Evolutionary conservation across 2,888 invertebrate species (phyloP), one percentile per base, ranked within the genome.

Genomic region (Andrena bucephala): DNA sequence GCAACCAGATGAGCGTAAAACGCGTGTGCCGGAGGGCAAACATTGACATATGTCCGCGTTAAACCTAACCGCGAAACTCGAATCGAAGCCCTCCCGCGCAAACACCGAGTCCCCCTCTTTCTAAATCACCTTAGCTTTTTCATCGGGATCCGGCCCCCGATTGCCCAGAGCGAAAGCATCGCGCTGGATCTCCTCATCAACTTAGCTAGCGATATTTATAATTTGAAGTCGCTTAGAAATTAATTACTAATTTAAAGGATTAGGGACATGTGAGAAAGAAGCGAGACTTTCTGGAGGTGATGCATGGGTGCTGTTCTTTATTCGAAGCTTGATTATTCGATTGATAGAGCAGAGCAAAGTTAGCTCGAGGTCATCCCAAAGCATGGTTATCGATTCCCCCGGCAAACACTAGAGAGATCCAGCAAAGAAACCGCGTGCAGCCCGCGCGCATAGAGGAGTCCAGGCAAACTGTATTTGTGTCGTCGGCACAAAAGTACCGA

Each of bases 21-120:
- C 91, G 87, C 89, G 91, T 91, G 90, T 87, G 89, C 89, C 88
- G 89, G 89, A 90, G 90, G 89, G 91, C 91, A 93, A 93, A 93
- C 93, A 93, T 91, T 91, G 92, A 91, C 93, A 93, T 93, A 93
- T 93, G 93, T 88, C 91, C 87, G 88, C 85, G 89, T 88, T 90
- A 92, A 91, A 91, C 88, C 88, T 86, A 87, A 88, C 86, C 87
- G 79, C 85, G 59, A 83, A 85, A 82, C 85, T 87, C 83, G 69
- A 86, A 87, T 85, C 83, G 82, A 80, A 68, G 31, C 54, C 50
- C 67, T 60, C 63, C 71, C 67, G n/a, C 76, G 69, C 83, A 83
- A 83, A 84, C 70, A 85, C 24, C 24, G n/a, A 42, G 24, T 48
- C 36, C 10, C n/a, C 62, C 33, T 57, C 48, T 52, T 42, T 52